Evolutionary conservation across 2,113 vertebrate species (phyloP), one percentile per base, ranked within the genome.

Genomic region (Melierax canorus): DNA sequence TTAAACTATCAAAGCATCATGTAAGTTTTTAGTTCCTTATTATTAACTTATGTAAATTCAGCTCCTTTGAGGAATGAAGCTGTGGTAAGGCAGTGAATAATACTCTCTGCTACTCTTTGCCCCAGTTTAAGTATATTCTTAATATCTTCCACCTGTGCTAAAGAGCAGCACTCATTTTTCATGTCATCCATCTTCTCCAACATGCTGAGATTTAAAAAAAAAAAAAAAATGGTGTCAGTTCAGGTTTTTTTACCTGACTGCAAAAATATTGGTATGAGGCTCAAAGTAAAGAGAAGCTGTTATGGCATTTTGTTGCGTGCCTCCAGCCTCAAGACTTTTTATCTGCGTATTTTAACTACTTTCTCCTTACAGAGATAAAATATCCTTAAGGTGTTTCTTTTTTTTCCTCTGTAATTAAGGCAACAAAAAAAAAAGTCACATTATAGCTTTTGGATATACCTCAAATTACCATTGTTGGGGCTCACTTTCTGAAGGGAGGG

Each of bases 141-240:
- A 59, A 19, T 55, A 12, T 20, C 43, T 26, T 59, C 36, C 39
- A 63, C 38, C 46, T 48, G 7, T 62, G 15, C 36, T 51, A 7
- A 38, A 50, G 8, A 78, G 38, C 38, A 84, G 22, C 53, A 21
- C 26, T 36, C 27, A 23, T 24, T 80, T 92, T 50, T 62, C 0
- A 30, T 22, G 20, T 62, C 21, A 34, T 5, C 22, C 51, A 14
- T 18, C 43, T 80, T 60, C 46, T 56, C n/a, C 45, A 24, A 39
- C 0, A 7, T 3, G 4, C 6, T 24, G 38, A 72, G 24, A 43
- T 41, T 41, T 41, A 39, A 53, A 3, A 15, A 11, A 3, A 18
- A 12, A 8, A 4, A 17, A 48, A 66, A 87, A 67, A 14, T 2
- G 0, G 7, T 11, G 12, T 17, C 46, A 29, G 6, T 58, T 74